These are phyloP conservation scores for Lithophane semibrunnea DNA, from an alignment of 2,888 invertebrate species.

Conservation along the genomic window DNA sequence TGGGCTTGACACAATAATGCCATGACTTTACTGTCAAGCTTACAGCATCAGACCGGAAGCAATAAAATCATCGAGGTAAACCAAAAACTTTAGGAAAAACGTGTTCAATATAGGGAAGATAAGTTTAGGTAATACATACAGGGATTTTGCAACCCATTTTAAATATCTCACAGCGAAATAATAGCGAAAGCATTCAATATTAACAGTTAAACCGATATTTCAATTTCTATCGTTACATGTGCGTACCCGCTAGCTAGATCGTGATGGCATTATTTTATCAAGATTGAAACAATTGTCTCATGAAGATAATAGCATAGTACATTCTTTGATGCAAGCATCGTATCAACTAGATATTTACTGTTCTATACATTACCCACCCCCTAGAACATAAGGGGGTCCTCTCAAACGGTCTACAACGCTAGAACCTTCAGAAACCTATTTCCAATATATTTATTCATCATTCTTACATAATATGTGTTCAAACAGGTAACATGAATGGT, in stretches of 20 bases:
- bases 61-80: constrained; percentile 62
- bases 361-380: constrained; percentile 73
- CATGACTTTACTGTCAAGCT: constrained; percentile 66
- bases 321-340: constrained; percentile 76
- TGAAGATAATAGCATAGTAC: constrained; percentile 73
- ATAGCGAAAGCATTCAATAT: constrained; percentile 38
- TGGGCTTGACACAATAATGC: constrained; percentile 82
- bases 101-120: neutral
- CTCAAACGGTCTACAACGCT: constrained; percentile 42
- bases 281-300: constrained; percentile 72
- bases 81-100: neutral
- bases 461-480: constrained; percentile 20
- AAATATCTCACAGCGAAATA: constrained; percentile 38
- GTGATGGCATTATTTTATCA: constrained; percentile 84
- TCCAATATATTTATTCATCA: constrained; percentile 17
- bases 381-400: constrained; percentile 12
- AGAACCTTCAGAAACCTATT: constrained; percentile 45
- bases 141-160: constrained; percentile 46
- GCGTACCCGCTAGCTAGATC: constrained; percentile 71
- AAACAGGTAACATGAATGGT: constrained; percentile 32
- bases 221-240: constrained; percentile 70
- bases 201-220: constrained; percentile 52
- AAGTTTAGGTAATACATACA: constrained; percentile 5
- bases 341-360: constrained; percentile 71
- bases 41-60: constrained; percentile 35